These are phyloP conservation scores for Cacoxenus indagator DNA, from an alignment of 2,888 invertebrate genomes.

Conservation along the genomic window DNA sequence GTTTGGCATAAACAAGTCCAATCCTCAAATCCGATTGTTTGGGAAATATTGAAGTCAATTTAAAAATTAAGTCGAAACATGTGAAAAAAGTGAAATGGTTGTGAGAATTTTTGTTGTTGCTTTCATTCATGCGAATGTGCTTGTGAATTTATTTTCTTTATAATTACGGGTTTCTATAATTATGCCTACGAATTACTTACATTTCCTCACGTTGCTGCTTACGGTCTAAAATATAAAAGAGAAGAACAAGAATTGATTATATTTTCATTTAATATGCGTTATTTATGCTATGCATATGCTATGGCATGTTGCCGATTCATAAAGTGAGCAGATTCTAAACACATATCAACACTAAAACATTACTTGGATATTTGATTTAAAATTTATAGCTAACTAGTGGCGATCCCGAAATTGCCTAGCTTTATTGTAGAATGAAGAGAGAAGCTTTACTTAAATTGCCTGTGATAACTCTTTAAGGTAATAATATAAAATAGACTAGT, in stretches of 20 bases:
- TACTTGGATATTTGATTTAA: no score
- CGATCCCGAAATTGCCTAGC: no score
- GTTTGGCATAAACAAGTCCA: neutral
- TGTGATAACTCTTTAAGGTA: no score
- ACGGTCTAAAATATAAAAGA: neutral
- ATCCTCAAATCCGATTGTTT: neutral
- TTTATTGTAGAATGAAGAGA: no score
- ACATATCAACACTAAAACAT: no score
- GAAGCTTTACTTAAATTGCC: no score
- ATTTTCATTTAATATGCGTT: neutral
- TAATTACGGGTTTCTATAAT: neutral
- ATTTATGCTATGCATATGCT: neutral
- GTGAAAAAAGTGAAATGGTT: neutral
- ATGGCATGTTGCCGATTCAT: neutral
- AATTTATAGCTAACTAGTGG: no score
- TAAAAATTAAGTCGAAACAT: neutral
- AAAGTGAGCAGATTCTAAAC: no score
- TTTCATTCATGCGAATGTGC: neutral
- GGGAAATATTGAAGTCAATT: neutral
- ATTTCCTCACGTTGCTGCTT: conserved; percentile 2
- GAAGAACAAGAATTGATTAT: neutral
- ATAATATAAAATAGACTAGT: no score
- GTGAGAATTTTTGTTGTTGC: neutral
- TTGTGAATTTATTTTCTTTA: neutral
- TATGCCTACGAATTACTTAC: neutral